Evolutionary conservation across 2,113 vertebrate genomes (phyloP), one percentile per base, ranked within the genome.

Genomic region (Toxostoma redivivum): DNA sequence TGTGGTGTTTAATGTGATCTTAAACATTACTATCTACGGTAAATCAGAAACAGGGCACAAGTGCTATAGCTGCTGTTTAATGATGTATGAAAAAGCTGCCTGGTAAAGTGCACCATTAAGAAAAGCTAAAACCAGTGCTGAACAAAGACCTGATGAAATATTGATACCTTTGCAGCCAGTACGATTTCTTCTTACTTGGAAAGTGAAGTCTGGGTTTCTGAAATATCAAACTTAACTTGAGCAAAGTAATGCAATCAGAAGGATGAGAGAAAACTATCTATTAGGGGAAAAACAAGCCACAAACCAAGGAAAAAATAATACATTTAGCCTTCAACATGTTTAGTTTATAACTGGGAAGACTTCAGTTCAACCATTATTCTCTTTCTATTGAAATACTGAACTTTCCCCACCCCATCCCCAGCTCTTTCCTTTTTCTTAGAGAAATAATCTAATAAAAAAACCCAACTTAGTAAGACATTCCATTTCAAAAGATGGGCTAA

Each of bases 71-170:
- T 98, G 97, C 97, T 98, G 97, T 98, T 99, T 98, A 99, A 99
- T 98, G 98, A 98, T 98, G 98, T 97, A 98, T 98, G 97, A 98
- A 98, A 98, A 98, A 97, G 97, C 98, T 97, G 97, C 96, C 97
- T 98, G 97, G 98, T 98, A 98, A 99, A 98, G 98, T 98, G 98
- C 98, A 98, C 98, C 98, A 98, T 99, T 99, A 99, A 98, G 98
- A 98, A 98, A 98, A 98, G 98, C 97, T 97, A 97, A 97, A 97
- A 95, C 95, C 86, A 96, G 90, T 76, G 71, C 97, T 90, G 90
- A 97, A 97, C 96, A 98, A 97, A 90, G 95, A 97, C 96, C 94
- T 87, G 91, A 97, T 97, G 95, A 98, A 98, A 98, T 97, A 97
- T 97, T 96, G 93, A 98, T 97, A 97, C 82, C 94, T 97, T 97